Evolutionary conservation across 2,113 vertebrate genomes (phyloP), one percentile per base, ranked within the genome.

Genomic region (Macroglossus sobrinus): DNA sequence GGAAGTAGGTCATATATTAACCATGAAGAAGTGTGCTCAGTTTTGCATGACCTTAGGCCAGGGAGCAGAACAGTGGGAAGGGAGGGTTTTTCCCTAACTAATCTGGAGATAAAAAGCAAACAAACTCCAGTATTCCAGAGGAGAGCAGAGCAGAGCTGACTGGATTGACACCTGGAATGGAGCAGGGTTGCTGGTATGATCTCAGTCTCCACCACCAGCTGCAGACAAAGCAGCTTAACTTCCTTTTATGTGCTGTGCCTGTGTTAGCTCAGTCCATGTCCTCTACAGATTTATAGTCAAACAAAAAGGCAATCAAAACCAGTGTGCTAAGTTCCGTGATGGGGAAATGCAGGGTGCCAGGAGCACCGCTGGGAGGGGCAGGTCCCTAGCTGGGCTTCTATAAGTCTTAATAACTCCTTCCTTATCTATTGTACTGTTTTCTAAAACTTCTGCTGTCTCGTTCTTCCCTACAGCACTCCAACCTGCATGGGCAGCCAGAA

Each of bases 121-220:
- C 47, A 16, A 50, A 16, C 50, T 4, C 21, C 5, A 40, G 79
- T 19, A 18, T 35, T 18, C 19, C 21, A 33, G 6, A 18, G 22
- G 5, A 40, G 81, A 66, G 1, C 21, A 50, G 61, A 59, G 19
- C 68, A 68, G 59, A 18, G 28, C 19, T 3, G 0, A 21, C 18
- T 12, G 19, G 14, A 28, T 7, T 12, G 5, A 55, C 19, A 4
- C 22, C 35, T 76, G 18, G 7, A 14, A 28, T 26, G 10, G 35
- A 35, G 55, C 64, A 21, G 55, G 21, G 78, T 40, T 2, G 0
- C 63, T 21, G 40, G 40, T 28, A 45, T 16, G 2, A 0, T 18
- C 6, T 4, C 24, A 9, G 40, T 4, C 35, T 78, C 78, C 13
- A 33, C 30, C 28, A 3, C 53, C 55, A 53, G 5, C 22, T 57